Evolutionary conservation across 2,113 vertebrate species (phyloP).

Genomic region (Loxodonta africana): DNA sequence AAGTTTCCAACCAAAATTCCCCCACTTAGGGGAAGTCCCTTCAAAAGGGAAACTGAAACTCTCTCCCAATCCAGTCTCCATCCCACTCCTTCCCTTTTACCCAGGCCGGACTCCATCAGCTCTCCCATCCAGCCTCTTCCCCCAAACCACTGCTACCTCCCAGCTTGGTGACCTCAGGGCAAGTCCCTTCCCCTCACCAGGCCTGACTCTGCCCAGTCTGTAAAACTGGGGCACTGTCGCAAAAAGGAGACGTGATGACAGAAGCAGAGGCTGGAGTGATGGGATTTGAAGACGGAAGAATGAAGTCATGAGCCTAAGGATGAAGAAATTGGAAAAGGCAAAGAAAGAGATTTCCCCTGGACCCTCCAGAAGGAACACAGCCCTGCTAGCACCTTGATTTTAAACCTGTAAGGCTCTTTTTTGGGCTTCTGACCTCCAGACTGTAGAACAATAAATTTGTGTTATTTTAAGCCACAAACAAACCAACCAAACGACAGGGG

Average conservation of each 20-base stretch:
- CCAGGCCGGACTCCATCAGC: not conserved
- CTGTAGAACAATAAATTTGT: not conserved
- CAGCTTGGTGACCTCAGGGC: not conserved
- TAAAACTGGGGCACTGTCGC: not conserved
- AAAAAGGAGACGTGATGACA: not conserved
- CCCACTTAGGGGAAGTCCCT: slow-evolving; percentile 82
- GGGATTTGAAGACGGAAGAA: not conserved
- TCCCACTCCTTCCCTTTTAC: not conserved
- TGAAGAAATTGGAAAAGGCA: not conserved
- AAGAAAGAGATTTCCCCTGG: not conserved
- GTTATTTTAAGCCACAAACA: not conserved
- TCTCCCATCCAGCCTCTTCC: not conserved
- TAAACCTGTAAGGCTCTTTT: not conserved
- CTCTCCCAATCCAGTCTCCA: not conserved
- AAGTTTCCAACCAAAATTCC: slow-evolving; percentile 86
- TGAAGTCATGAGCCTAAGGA: not conserved
- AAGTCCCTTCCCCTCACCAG: not conserved
- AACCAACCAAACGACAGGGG: not conserved
- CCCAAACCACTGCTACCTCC: not conserved
- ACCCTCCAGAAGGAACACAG: not conserved
- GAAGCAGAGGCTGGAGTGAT: not conserved
- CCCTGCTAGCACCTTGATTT: not conserved
- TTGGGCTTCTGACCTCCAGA: not conserved
- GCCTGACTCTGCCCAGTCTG: not conserved
- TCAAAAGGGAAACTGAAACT: slow-evolving; percentile 77